phyloP scores from a whole-genome alignment of 2,888 invertebrate species.

The Saturnia japonica region DNA sequence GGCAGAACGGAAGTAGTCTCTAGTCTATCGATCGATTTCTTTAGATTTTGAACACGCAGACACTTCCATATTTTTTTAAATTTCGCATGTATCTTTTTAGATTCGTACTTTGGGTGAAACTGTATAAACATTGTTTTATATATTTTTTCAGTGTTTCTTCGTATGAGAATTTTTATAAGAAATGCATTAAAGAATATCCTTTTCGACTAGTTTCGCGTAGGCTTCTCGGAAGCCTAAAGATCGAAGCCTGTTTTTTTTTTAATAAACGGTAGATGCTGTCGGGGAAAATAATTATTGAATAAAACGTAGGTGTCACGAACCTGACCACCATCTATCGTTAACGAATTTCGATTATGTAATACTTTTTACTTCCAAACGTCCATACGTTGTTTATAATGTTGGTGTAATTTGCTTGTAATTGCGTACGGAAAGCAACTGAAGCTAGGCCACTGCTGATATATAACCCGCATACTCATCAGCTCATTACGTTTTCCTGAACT shows the following conservation, averaged over 20 bases:
- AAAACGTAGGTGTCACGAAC: too few species aligned
- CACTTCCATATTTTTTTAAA: too few species aligned
- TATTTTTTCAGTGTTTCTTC: constrained; percentile 3
- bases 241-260: not conserved
- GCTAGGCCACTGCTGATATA: not conserved
- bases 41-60: not conserved
- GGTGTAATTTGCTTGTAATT: not conserved
- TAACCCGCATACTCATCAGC: not conserved
- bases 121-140: not conserved
- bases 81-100: too few species aligned
- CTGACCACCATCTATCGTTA: not conserved
- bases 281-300: too few species aligned
- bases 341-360: not conserved
- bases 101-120: not conserved
- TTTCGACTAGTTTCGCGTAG: constrained; percentile 4
- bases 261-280: too few species aligned
- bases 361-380: not conserved
- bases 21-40: not conserved
- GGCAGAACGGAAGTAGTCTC: not conserved
- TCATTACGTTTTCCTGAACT: not conserved
- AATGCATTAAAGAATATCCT: constrained; percentile 1
- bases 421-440: not conserved
- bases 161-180: not conserved
- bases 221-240: constrained; percentile 4
- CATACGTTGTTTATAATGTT: not conserved